phyloP scores from a whole-genome alignment of 2,113 vertebrate species.

The Myotis yumanensis region DNA sequence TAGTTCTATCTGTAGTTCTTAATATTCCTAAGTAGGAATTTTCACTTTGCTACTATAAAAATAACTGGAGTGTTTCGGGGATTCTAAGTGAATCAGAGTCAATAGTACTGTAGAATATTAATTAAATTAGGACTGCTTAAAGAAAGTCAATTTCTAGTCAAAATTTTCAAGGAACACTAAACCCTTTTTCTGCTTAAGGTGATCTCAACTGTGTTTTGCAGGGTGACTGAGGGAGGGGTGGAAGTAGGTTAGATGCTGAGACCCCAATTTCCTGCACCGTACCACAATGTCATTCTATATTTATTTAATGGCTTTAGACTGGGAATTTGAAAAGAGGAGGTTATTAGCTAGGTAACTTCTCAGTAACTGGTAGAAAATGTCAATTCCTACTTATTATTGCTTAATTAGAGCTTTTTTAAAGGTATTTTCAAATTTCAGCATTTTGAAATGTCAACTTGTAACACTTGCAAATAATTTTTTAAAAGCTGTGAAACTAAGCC shows the following conservation, averaged over 20 bases:
- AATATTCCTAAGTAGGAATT: slow-evolving; percentile 32
- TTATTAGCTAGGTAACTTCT: slow-evolving; percentile 56
- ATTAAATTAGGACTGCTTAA: slow-evolving; percentile 58
- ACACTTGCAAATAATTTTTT: slow-evolving; percentile 55
- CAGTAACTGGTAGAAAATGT: slow-evolving; percentile 71
- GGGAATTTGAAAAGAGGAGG: slow-evolving; percentile 25
- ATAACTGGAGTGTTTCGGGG: slow-evolving; percentile 25
- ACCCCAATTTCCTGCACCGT: slow-evolving; percentile 56
- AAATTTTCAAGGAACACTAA: slow-evolving; percentile 47
- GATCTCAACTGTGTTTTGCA: slow-evolving; percentile 28
- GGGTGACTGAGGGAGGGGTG: background rate
- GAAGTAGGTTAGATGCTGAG: slow-evolving; percentile 8
- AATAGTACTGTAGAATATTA: slow-evolving; percentile 18
- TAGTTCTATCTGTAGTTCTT: background rate
- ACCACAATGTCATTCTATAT: slow-evolving; percentile 38
- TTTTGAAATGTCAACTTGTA: slow-evolving; percentile 73
- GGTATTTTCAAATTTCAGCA: slow-evolving; percentile 75
- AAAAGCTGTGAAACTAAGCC: slow-evolving; percentile 42
- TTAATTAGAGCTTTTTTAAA: slow-evolving; percentile 75
- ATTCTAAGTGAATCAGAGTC: slow-evolving; percentile 48
- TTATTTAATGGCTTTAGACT: slow-evolving; percentile 41
- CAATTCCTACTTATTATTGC: slow-evolving; percentile 68
- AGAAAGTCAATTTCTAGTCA: slow-evolving; percentile 52
- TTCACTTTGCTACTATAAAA: slow-evolving; percentile 50
- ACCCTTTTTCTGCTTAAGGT: background rate